Evolutionary conservation across 1,140 invertebrate species (phyloP).

Genomic region (Meloidogyne floridensis): DNA sequence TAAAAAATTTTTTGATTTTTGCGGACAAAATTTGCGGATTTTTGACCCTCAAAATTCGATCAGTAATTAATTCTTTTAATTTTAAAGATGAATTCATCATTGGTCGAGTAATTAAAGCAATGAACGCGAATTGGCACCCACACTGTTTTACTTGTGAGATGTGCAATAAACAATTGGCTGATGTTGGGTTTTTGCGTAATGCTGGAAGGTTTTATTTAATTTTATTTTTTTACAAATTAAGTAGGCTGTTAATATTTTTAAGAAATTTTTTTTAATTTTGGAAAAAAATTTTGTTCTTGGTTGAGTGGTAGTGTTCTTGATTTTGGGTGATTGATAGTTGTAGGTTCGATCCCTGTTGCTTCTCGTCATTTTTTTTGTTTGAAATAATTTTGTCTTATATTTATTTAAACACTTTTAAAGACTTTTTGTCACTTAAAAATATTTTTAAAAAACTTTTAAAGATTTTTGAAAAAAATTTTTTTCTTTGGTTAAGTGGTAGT

Average conservation of each 20-base stretch:
- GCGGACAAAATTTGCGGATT: no score
- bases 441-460: background rate
- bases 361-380: background rate
- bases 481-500: background rate
- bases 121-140: slow-evolving; percentile 98
- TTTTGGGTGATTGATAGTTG: background rate
- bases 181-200: slow-evolving; percentile 79
- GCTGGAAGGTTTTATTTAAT: slow-evolving; percentile 54
- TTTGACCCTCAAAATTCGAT: no score
- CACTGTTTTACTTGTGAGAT: slow-evolving; percentile 93
- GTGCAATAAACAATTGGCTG: slow-evolving; percentile 86
- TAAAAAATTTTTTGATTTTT: no score
- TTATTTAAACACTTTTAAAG: no score
- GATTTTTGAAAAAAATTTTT: no score
- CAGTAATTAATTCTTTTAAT: background rate
- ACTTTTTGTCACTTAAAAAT: background rate
- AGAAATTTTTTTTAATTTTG: no score
- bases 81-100: slow-evolving; percentile 63
- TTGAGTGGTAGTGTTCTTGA: no score
- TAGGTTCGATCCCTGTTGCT: background rate
- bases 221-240: no score
- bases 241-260: no score
- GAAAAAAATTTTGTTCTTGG: no score
- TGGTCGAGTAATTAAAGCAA: slow-evolving; percentile 94
- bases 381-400: no score